Evolutionary conservation across 1,140 invertebrate species (phyloP), one percentile per base, ranked within the genome.

Genomic region (Zaprionus gabonicus): DNA sequence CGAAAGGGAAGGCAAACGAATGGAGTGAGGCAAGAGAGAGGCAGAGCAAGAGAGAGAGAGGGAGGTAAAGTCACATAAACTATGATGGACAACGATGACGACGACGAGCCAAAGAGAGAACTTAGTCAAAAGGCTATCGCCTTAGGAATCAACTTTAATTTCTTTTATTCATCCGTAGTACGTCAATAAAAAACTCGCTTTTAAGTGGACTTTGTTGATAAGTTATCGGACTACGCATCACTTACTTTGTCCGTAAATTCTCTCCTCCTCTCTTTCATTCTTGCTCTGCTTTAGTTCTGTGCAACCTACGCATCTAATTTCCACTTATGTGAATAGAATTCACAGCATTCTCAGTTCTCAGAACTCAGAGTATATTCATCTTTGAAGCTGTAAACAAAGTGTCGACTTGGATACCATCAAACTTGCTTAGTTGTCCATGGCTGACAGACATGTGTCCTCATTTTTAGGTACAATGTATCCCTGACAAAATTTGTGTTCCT

Each of bases 121-220:
- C 34, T 55, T 41, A 41, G 31, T 51, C 55, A 56, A 53, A 71
- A 73, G 27, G 55, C 65, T 38, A 63, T 64, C 53, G 59, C 72
- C 72, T 59, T 17, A 64, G 59, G 58, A 70, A 63, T 56, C 60
- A 70, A 75, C 67, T 70, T 75, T 70, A 63, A 75, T 75, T 75
- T 69, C 31, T 56, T 75, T 64, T 71, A 70, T 58, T 68, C 65
- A 62, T 28, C 51, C 56, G 67, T 64, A 51, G 56, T 71, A 71
- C 27, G 70, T 7, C 70, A 65, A 71, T 65, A 66, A 65, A 41
- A 64, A 71, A 49, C 38, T 65, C 69, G 28, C 36, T 71, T 71
- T 71, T 46, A 49, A 65, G 46, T 65, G 36, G 59, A 51, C 69
- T 59, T 60, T 53, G 31, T 55, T 56, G 55, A 58, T 25, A 66